Percentiles rank a stretch among this genome's conserved stretches.
These are phyloP conservation scores for Austrofundulus limnaeus DNA, from an alignment of 2,113 vertebrate species.

Conservation along the genomic window DNA sequence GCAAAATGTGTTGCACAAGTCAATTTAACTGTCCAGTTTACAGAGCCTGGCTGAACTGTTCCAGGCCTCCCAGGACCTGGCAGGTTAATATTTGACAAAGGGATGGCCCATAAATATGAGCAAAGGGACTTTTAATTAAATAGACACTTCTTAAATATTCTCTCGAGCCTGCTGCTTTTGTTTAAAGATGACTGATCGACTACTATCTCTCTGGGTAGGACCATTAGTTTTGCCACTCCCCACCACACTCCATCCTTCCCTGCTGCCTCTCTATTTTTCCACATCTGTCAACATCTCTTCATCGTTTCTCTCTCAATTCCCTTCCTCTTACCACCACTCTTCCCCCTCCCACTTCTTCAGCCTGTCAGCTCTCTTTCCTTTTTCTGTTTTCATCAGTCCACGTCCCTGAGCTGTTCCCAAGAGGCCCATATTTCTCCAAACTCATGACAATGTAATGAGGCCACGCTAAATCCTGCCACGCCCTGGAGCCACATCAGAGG, in stretches of 20 bases:
- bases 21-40: conserved; percentile 4
- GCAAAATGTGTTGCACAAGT: neutral
- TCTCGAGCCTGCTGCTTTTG: conserved; percentile 94
- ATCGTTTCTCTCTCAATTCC: conserved; percentile 71
- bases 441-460: conserved; percentile 80
- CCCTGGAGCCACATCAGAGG: conserved; percentile 66
- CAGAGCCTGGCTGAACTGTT: conserved; percentile 23
- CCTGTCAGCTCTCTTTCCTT: conserved; percentile 60
- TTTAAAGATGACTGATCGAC: conserved; percentile 99
- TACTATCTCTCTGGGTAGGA: conserved; percentile 80
- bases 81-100: conserved; percentile 96
- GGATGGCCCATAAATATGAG: conserved; percentile 95
- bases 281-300: conserved; percentile 70
- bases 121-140: conserved; percentile 99
- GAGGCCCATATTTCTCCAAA: conserved; percentile 78
- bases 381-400: conserved; percentile 67
- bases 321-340: conserved; percentile 39
- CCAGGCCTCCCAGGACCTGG: conserved; percentile 67
- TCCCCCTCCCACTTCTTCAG: conserved; percentile 28
- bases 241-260: conserved; percentile 50
- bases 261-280: conserved; percentile 53
- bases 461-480: conserved; percentile 72
- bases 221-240: conserved; percentile 77
- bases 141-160: conserved; percentile 98
- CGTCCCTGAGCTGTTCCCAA: conserved; percentile 67